Percentiles rank a stretch among this genome's conserved stretches.
Conservation (phyloP, 2,888 invertebrate species). For the Rotaria magnacalcarata region DNA sequence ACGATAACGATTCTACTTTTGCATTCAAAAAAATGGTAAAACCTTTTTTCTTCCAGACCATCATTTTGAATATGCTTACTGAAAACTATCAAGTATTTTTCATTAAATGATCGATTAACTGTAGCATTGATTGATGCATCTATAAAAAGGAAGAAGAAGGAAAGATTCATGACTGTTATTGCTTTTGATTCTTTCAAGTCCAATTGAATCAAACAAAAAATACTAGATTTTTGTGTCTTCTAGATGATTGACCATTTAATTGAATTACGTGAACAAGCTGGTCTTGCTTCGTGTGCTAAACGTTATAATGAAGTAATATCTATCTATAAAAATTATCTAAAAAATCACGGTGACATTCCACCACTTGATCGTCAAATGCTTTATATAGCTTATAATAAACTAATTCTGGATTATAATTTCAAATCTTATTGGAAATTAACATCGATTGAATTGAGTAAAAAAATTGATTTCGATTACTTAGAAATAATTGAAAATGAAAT, state of each 20-base stretch:
- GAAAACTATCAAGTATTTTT: not conserved
- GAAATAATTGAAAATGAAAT: conserved; percentile 27
- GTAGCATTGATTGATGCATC: too few relatives aligned
- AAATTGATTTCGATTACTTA: not conserved
- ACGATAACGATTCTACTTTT: not conserved
- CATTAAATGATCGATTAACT: too few relatives aligned
- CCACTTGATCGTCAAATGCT: not conserved
- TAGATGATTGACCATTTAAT: not conserved
- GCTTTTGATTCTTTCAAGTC: too few relatives aligned
- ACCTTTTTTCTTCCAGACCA: too few relatives aligned
- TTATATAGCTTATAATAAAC: not conserved
- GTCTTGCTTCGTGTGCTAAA: not conserved
- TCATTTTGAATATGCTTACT: not conserved
- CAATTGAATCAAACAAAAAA: too few relatives aligned
- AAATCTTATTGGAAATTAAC: conserved; percentile 29
- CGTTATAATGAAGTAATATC: not conserved
- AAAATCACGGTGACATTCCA: not conserved
- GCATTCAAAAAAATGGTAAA: too few relatives aligned
- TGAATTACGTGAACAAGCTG: not conserved
- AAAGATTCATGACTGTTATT: too few relatives aligned
- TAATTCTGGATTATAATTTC: not conserved
- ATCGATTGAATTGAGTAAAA: not conserved
- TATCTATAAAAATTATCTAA: not conserved
- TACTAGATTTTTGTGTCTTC: not conserved
- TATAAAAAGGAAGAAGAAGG: too few relatives aligned